phyloP scores from a whole-genome alignment of 2,113 vertebrate species.

The Rhodinocichla rosea region DNA sequence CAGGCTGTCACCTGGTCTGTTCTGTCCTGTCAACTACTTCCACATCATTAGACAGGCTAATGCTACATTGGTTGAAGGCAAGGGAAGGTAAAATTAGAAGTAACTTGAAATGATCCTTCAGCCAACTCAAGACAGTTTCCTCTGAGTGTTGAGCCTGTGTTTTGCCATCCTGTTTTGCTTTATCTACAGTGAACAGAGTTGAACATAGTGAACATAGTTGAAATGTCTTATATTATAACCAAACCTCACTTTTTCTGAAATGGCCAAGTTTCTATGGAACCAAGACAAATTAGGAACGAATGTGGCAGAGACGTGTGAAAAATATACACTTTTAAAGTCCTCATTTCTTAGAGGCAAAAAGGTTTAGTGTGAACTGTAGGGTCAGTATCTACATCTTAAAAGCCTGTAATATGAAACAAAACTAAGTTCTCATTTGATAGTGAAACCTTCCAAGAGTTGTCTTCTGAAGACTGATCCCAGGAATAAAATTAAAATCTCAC shows the following conservation, averaged over 20 bases:
- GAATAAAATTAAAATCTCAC: neutral
- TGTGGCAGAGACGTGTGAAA: neutral
- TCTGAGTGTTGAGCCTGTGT: neutral
- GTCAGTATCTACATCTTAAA: neutral
- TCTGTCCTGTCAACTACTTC: neutral
- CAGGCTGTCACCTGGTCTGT: neutral
- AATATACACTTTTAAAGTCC: neutral
- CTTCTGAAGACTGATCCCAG: neutral
- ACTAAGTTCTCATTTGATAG: neutral
- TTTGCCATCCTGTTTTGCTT: neutral
- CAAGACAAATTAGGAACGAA: neutral
- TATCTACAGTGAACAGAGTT: neutral
- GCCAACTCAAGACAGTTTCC: neutral
- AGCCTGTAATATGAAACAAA: neutral
- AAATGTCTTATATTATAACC: neutral
- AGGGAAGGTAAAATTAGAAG: neutral
- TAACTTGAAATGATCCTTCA: neutral
- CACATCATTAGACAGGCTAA: neutral
- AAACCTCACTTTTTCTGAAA: neutral
- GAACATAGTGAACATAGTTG: neutral
- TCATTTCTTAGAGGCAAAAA: neutral
- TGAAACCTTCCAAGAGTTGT: neutral
- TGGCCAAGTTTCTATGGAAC: neutral
- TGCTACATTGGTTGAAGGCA: neutral
- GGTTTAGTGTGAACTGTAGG: neutral